Percentiles rank a stretch among this genome's conserved stretches.
Conservation (phyloP, 2,797 vertebrate genomes). For the Aulostomus chinensis region DNA sequence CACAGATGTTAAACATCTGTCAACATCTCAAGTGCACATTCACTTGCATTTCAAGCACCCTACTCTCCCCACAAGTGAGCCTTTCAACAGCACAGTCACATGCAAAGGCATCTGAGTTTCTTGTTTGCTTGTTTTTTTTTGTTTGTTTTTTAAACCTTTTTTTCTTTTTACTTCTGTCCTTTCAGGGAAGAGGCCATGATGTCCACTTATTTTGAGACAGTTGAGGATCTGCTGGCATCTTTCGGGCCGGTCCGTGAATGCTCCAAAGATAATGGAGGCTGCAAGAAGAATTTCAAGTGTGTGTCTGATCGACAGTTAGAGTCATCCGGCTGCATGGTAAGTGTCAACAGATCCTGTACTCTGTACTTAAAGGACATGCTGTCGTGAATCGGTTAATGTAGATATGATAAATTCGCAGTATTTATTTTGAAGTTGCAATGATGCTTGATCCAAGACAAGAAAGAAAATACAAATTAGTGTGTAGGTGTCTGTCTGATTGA, state of each 20-base stretch:
- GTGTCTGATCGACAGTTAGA: slow-evolving; percentile 93
- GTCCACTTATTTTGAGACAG: slow-evolving; percentile 96
- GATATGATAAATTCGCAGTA: too few relatives aligned
- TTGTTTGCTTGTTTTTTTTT: too few relatives aligned
- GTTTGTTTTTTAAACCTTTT: neutral
- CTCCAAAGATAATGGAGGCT: slow-evolving; percentile 94
- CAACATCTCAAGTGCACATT: too few relatives aligned
- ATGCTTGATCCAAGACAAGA: neutral
- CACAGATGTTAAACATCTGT: too few relatives aligned
- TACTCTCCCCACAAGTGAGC: too few relatives aligned
- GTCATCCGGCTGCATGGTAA: slow-evolving; percentile 95
- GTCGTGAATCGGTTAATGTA: neutral
- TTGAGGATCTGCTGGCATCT: slow-evolving; percentile 94
- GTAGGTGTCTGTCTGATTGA: neutral
- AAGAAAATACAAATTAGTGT: neutral
- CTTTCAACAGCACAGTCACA: too few relatives aligned
- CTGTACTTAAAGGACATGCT: neutral
- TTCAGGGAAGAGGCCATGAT: slow-evolving; percentile 96
- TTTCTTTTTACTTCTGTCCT: slow-evolving; percentile 19
- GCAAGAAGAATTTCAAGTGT: slow-evolving; percentile 97
- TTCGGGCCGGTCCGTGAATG: slow-evolving; percentile 96
- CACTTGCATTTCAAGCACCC: too few relatives aligned
- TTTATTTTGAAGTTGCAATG: neutral
- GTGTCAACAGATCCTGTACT: too few relatives aligned
- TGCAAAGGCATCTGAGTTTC: neutral